Conservation (phyloP, 2,888 invertebrate species). For the Cremastobaeus sp. region DNA sequence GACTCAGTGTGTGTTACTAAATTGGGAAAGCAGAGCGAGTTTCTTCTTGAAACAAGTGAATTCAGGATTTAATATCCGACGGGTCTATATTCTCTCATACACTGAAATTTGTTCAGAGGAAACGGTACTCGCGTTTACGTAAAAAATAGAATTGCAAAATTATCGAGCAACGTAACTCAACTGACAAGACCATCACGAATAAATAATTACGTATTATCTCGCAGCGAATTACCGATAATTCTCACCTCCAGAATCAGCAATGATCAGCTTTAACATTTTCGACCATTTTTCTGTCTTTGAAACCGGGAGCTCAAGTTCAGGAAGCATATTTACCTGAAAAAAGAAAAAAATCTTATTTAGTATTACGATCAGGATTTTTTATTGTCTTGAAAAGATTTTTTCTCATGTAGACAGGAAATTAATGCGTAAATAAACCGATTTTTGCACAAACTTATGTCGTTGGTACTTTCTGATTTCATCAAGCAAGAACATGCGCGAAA, state of each 20-base stretch:
- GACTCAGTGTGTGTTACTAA: conserved; percentile 50
- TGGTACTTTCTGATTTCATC: conserved; percentile 50
- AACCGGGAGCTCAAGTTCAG: conserved; percentile 9
- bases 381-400: no score
- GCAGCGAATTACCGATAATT: no score
- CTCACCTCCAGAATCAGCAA: no score
- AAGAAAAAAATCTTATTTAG: conserved; percentile 32
- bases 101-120: conserved; percentile 47
- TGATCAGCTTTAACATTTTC: no score
- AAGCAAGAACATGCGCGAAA: conserved; percentile 12
- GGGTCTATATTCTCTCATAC: conserved; percentile 26
- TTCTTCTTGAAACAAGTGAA: conserved; percentile 63
- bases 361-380: no score
- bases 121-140: conserved; percentile 42
- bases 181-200: conserved; percentile 33
- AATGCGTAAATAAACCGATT: conserved; percentile 25
- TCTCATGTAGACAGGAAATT: no score
- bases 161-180: conserved; percentile 32
- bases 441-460: conserved; percentile 11
- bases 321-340: conserved; percentile 42
- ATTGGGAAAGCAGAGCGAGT: conserved; percentile 62
- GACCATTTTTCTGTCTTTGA: conserved; percentile 3
- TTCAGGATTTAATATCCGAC: conserved; percentile 53
- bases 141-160: conserved; percentile 57
- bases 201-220: no score